These are phyloP conservation scores for Hemistola chrysoprasaria DNA, from an alignment of 2,888 invertebrate genomes.

Conservation along the genomic window DNA sequence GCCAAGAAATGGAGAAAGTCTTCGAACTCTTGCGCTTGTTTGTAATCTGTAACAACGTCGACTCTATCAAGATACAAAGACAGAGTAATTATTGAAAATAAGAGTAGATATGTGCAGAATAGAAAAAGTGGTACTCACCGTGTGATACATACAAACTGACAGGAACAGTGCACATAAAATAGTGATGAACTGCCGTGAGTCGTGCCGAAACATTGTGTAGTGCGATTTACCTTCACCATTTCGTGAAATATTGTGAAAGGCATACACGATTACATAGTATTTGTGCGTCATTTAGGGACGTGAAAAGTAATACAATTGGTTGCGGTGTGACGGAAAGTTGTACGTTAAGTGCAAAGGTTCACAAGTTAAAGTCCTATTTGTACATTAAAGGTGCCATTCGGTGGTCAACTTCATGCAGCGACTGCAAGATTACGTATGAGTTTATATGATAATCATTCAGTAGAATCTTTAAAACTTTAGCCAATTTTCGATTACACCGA, in stretches of 20 bases:
- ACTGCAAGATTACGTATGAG: too few species aligned
- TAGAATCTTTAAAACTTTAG: too few species aligned
- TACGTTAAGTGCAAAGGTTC: conserved; percentile 13
- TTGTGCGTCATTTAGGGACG: conserved; percentile 11
- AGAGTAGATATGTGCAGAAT: conserved; percentile 29
- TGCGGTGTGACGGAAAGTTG: conserved; percentile 1
- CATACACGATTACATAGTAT: conserved; percentile 8
- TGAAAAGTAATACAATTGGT: too few species aligned
- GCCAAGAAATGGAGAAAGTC: conserved; percentile 57
- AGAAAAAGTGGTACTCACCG: conserved; percentile 46
- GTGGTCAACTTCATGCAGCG: too few species aligned
- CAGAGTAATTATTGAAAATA: not conserved
- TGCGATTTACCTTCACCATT: conserved; percentile 38
- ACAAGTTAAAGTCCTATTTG: too few species aligned
- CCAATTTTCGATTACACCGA: too few species aligned
- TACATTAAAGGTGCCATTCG: too few species aligned
- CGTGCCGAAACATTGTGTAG: conserved; percentile 45
- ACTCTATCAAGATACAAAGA: conserved; percentile 10
- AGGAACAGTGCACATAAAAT: conserved; percentile 38
- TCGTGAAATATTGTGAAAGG: conserved; percentile 29
- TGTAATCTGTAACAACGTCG: conserved; percentile 60
- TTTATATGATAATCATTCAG: too few species aligned
- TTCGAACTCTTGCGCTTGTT: conserved; percentile 57
- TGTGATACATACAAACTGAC: conserved; percentile 31
- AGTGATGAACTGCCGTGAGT: conserved; percentile 41